Evolutionary conservation across 2,888 invertebrate genomes (phyloP).

Genomic region (Enchytraeus crypticus): DNA sequence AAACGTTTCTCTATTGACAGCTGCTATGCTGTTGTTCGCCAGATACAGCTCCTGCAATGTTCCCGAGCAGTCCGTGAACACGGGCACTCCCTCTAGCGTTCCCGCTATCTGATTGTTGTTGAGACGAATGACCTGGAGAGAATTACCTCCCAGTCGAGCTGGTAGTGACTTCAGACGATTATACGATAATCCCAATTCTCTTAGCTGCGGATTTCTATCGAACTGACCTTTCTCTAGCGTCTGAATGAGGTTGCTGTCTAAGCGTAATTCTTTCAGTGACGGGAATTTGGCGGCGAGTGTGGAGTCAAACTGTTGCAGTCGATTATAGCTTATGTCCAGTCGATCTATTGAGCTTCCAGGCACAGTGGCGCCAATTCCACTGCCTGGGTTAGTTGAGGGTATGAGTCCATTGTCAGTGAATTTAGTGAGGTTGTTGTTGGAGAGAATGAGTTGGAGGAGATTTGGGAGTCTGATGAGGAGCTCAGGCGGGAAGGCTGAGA

Average conservation of each 20-base stretch:
- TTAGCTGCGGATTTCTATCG: background rate
- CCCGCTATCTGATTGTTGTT: background rate
- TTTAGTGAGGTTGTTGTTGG: background rate
- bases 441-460: background rate
- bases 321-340: background rate
- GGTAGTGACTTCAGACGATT: background rate
- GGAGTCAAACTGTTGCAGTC: background rate
- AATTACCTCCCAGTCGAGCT: background rate
- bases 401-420: background rate
- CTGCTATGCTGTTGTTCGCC: background rate
- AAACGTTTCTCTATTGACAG: background rate
- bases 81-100: background rate
- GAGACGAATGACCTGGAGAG: background rate
- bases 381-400: too few relatives aligned
- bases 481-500: background rate
- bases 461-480: background rate
- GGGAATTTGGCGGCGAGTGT: background rate
- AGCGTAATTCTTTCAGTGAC: background rate
- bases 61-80: background rate
- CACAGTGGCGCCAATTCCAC: too few relatives aligned
- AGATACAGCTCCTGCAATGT: background rate
- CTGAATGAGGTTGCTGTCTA: background rate
- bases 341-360: too few relatives aligned
- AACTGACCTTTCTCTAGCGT: background rate
- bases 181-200: background rate